Evolutionary conservation across 2,113 vertebrate species (phyloP), one percentile per base, ranked within the genome.

Genomic region (Actinemys pallida): DNA sequence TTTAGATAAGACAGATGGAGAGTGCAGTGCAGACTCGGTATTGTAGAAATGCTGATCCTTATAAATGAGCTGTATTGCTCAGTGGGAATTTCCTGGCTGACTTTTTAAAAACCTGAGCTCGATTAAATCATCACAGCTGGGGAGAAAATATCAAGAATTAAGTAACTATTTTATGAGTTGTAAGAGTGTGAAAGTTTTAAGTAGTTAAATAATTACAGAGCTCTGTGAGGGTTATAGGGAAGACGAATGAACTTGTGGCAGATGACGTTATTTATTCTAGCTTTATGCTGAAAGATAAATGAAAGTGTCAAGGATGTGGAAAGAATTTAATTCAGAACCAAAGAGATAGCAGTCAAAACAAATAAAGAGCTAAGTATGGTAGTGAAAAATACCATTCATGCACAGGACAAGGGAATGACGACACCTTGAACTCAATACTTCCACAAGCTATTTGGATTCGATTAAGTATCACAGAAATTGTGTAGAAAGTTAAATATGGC

Each of bases 61-160:
- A 97, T 94, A 97, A 97, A 97, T 93, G 97, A 97, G 91, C 95
- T 97, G 97, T 78, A 72, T 8, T 8, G 93, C 78, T 5, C 91
- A 20, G 92, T 94, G 95, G 96, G 97, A 95, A 93, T 97, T 98
- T 87, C 87, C 94, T 96, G 97, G 95, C 92, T 52, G 91, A 85
- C 90, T 84, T 82, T 95, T 95, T 91, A 92, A 96, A 97, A 96
- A 88, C 90, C 91, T 92, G 86, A 96, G 95, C 92, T 92, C 88
- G 96, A 97, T 97, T 98, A 96, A 98, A 97, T 97, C 93, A 97
- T 97, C 97, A 88, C 97, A 98, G 96, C 97, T 97, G 96, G 96
- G 91, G 35, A 96, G 94, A 96, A 97, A 97, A 91, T 96, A 97
- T 69, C 92, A 94, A 95, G 96, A 95, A 91, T 93, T 97, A 94